These are phyloP conservation scores for Ochropleura leucogaster DNA, from an alignment of 2,888 invertebrate genomes.

Conservation along the genomic window DNA sequence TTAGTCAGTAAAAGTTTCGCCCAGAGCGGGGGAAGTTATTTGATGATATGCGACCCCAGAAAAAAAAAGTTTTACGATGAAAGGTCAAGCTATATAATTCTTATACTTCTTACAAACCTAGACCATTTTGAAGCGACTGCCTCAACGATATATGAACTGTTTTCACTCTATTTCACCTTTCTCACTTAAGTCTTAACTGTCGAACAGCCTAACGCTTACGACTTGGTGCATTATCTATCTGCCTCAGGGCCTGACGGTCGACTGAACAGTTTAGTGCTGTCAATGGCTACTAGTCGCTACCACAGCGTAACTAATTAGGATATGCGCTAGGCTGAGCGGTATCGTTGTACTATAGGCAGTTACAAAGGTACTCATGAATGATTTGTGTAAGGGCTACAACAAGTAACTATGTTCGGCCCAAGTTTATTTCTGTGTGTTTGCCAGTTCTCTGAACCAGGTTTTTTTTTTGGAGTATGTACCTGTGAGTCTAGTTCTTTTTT, in stretches of 20 bases:
- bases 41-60: too few species aligned
- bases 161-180: not conserved
- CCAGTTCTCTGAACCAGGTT: too few species aligned
- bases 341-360: not conserved
- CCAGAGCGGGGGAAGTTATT: too few species aligned
- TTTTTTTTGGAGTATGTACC: not conserved
- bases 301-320: conserved; percentile 28
- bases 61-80: too few species aligned
- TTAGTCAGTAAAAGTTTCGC: too few species aligned
- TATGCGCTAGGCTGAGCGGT: not conserved
- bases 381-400: not conserved
- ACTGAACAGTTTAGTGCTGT: conserved; percentile 40
- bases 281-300: conserved; percentile 26
- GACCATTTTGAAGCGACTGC: not conserved
- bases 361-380: not conserved
- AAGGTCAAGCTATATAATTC: too few species aligned
- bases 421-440: not conserved
- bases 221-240: conserved; percentile 26
- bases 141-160: too few species aligned
- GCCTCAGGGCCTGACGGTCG: conserved; percentile 22
- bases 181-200: not conserved
- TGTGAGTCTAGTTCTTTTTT: too few species aligned
- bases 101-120: not conserved
- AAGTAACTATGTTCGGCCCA: not conserved
- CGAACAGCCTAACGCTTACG: not conserved